Evolutionary conservation across 2,888 invertebrate species (phyloP).

Genomic region (Saturnia pavonia): DNA sequence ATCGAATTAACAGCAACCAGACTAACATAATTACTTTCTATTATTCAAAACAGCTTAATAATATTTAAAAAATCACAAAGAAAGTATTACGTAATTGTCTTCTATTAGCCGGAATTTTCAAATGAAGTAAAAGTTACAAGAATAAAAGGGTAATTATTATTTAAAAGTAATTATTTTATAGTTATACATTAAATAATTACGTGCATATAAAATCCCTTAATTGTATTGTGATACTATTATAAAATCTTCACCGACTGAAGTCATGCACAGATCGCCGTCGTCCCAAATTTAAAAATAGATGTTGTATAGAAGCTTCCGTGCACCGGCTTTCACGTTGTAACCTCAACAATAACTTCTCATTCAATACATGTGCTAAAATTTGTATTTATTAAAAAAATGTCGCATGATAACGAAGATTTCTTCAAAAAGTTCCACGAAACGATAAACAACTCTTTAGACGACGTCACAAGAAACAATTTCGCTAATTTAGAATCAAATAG

Average conservation of each 20-base stretch:
- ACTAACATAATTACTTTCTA: too few species aligned
- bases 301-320: conserved; percentile 49
- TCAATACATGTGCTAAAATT: conserved; percentile 36
- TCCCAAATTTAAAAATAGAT: conserved; percentile 73
- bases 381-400: conserved; percentile 45
- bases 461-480: conserved; percentile 84
- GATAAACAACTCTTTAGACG: conserved; percentile 78
- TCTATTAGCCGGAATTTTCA: background rate
- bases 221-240: conserved; percentile 15
- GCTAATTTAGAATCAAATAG: conserved; percentile 83
- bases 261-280: conserved; percentile 56
- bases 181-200: background rate
- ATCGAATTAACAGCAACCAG: too few species aligned
- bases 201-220: background rate
- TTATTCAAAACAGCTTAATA: too few species aligned
- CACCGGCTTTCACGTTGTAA: conserved; percentile 60
- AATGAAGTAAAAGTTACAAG: too few species aligned
- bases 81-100: background rate
- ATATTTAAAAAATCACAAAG: too few species aligned
- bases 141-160: too few species aligned
- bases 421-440: conserved; percentile 85
- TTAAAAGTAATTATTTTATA: too few species aligned
- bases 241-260: conserved; percentile 53
- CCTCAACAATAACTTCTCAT: conserved; percentile 43
- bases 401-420: conserved; percentile 71